phyloP scores from a whole-genome alignment of 2,113 vertebrate genomes.

The Eonycteris spelaea region DNA sequence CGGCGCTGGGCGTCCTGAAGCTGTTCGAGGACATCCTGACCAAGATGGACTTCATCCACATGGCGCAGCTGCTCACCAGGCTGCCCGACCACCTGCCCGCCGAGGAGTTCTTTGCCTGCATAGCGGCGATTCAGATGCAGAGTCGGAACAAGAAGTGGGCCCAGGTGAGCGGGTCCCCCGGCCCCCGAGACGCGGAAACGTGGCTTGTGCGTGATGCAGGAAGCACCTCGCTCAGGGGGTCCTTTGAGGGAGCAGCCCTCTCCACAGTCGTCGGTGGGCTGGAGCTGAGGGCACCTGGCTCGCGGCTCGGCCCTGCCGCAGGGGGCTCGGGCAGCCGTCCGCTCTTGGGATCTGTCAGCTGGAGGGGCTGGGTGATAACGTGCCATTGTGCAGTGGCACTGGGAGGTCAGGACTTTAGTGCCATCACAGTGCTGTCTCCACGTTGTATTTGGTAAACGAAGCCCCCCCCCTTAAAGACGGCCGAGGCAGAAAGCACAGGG shows the following conservation, averaged over 20 bases:
- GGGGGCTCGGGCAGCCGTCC: too few species aligned
- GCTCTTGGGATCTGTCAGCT: fast-evolving
- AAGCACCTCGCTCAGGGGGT: fast-evolving
- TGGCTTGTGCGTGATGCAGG: fast-evolving
- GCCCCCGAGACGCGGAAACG: fast-evolving
- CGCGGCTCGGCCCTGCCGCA: fast-evolving
- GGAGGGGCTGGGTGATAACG: background rate
- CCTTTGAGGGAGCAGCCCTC: background rate
- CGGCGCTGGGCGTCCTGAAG: conserved; percentile 91
- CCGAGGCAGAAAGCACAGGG: background rate
- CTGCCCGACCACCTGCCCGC: conserved; percentile 91
- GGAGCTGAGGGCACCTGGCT: too few species aligned
- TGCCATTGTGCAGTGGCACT: fast-evolving
- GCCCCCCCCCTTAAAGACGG: fast-evolving
- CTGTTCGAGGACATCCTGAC: conserved; percentile 93
- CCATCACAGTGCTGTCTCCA: fast-evolving
- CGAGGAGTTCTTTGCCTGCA: conserved; percentile 91
- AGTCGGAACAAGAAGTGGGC: conserved; percentile 95
- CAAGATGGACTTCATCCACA: conserved; percentile 97
- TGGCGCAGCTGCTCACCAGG: conserved; percentile 96
- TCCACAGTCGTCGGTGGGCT: background rate
- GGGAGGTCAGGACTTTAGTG: background rate
- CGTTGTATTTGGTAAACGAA: fast-evolving
- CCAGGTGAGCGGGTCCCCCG: conserved; percentile 82
- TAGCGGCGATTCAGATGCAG: conserved; percentile 91